phyloP scores from a whole-genome alignment of 2,888 invertebrate species.

The Agrochola lota region DNA sequence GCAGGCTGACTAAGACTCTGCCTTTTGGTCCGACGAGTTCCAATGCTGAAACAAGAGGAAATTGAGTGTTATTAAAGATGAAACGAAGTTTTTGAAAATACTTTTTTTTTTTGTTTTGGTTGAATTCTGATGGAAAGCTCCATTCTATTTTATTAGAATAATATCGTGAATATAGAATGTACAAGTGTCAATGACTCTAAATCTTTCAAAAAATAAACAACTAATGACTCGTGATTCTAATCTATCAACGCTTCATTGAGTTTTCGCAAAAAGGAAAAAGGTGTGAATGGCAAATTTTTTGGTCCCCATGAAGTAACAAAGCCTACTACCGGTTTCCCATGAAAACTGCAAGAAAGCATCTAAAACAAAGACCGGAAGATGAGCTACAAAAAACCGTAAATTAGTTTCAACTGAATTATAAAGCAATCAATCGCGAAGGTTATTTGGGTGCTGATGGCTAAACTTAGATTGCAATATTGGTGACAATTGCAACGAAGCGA shows the following conservation, averaged over 20 bases:
- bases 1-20: constrained; percentile 85
- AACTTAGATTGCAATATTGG: constrained; percentile 32
- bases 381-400: constrained; percentile 72
- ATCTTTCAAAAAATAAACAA: constrained; percentile 20
- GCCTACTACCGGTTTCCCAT: constrained; percentile 64
- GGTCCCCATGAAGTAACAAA: constrained; percentile 52
- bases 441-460: constrained; percentile 58
- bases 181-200: constrained; percentile 16
- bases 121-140: not conserved
- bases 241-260: constrained; percentile 25
- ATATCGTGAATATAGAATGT: not conserved
- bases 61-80: not conserved
- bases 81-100: not conserved
- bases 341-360: constrained; percentile 74
- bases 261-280: constrained; percentile 26
- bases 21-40: constrained; percentile 88
- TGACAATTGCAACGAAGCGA: constrained; percentile 5
- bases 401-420: constrained; percentile 73
- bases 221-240: constrained; percentile 2
- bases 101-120: not conserved
- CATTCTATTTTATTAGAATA: not conserved
- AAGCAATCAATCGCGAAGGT: constrained; percentile 73
- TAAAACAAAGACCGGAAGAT: constrained; percentile 75
- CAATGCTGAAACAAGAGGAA: constrained; percentile 77
- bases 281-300: constrained; percentile 46